Percentiles rank a stretch among this genome's conserved stretches.
Evolutionary conservation across 2,113 vertebrate genomes (phyloP).

Genomic region (Brachionichthys hirsutus): DNA sequence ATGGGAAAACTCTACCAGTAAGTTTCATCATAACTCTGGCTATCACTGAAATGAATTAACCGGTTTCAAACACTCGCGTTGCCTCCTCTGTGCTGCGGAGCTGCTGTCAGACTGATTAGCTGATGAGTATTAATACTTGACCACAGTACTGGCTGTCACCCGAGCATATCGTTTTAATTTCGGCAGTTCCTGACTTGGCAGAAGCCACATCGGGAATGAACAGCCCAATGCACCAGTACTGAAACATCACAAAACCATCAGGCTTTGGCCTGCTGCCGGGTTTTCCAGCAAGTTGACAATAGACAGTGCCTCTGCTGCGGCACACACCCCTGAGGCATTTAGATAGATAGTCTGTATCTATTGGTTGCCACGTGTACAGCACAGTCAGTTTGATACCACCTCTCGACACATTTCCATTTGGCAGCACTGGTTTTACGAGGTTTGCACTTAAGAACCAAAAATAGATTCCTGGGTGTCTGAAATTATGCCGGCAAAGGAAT

Average conservation of each 20-base stretch:
- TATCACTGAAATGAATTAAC: conserved; percentile 3
- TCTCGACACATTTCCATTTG: conserved; percentile 24
- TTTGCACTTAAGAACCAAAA: not conserved
- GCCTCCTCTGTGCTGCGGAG: conserved; percentile 24
- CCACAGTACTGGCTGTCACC: conserved; percentile 39
- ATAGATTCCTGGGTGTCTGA: not conserved
- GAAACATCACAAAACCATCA: conserved; percentile 55
- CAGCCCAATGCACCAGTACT: conserved; percentile 31
- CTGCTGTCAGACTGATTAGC: conserved; percentile 38
- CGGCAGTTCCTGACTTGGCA: conserved; percentile 66
- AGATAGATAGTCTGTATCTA: conserved; percentile 26
- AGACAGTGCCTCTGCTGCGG: conserved; percentile 20
- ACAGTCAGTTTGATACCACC: conserved; percentile 53
- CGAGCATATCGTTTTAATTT: conserved; percentile 68
- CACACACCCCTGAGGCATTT: conserved; percentile 22
- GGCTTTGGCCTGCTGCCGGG: conserved; percentile 44
- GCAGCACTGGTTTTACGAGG: not conserved
- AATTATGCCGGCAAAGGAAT: not conserved
- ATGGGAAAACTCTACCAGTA: not conserved
- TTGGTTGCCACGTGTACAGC: conserved; percentile 32
- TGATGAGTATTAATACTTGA: conserved; percentile 62
- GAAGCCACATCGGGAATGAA: conserved; percentile 43
- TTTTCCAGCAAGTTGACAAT: conserved; percentile 38
- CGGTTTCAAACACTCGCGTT: conserved; percentile 27
- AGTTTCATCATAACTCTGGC: conserved; percentile 7